phyloP scores from a whole-genome alignment of 1,140 invertebrate genomes.

The Luehdorfia chinensis region DNA sequence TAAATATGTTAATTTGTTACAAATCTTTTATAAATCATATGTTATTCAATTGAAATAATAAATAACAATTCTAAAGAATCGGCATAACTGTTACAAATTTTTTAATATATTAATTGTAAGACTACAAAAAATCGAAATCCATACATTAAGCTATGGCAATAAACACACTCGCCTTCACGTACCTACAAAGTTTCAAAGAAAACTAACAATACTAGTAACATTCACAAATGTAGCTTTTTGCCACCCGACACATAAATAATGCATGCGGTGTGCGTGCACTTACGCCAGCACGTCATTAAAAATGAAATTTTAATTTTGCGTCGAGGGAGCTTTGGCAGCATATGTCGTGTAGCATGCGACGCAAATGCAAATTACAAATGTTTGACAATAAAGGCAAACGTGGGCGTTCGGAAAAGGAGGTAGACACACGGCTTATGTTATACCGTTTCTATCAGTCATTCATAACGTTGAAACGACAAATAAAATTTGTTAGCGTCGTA shows the following conservation, averaged over 20 bases:
- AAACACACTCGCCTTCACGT: slow-evolving; percentile 3
- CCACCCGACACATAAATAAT: slow-evolving; percentile 1
- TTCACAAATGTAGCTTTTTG: slow-evolving; percentile 16
- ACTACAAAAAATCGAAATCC: too few species aligned
- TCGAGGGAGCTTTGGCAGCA: slow-evolving; percentile 23
- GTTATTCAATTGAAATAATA: too few species aligned
- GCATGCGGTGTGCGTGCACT: slow-evolving; percentile 23
- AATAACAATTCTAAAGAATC: too few species aligned
- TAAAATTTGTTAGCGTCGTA: too few species aligned
- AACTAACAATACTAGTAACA: background rate
- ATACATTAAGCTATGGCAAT: too few species aligned
- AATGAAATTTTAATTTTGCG: slow-evolving; percentile 64
- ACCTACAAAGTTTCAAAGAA: background rate
- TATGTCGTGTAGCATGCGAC: slow-evolving; percentile 47
- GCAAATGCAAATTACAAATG: slow-evolving; percentile 56
- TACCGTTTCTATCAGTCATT: too few species aligned
- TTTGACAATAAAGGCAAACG: slow-evolving; percentile 26
- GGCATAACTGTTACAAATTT: too few species aligned
- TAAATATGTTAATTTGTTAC: too few species aligned
- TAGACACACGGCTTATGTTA: too few species aligned
- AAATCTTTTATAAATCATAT: too few species aligned
- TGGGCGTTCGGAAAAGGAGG: background rate
- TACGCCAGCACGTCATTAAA: slow-evolving; percentile 67
- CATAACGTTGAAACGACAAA: too few species aligned
- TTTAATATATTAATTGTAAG: too few species aligned